phyloP scores from a whole-genome alignment of 1,140 invertebrate genomes.

The Carposina sasakii region DNA sequence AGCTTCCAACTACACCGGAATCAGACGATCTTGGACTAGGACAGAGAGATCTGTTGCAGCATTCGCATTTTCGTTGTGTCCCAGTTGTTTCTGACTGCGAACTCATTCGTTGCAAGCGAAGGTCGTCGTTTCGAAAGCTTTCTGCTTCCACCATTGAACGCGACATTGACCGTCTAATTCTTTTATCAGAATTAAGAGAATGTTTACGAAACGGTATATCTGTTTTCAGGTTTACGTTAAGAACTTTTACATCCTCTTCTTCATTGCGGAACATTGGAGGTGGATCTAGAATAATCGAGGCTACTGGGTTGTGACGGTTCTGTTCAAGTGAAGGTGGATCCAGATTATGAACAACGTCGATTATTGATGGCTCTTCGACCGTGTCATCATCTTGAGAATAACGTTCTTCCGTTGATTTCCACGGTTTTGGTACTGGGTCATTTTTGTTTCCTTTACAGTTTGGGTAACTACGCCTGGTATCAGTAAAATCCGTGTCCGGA shows the following conservation, averaged over 20 bases:
- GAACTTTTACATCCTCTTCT: slow-evolving; percentile 58
- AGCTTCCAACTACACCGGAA: slow-evolving; percentile 87
- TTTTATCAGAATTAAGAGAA: slow-evolving; percentile 68
- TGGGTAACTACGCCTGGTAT: slow-evolving; percentile 57
- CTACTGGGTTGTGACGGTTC: slow-evolving; percentile 26
- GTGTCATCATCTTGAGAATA: slow-evolving; percentile 36
- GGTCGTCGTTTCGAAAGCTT: slow-evolving; percentile 37
- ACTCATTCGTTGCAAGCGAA: slow-evolving; percentile 53
- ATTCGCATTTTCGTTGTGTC: slow-evolving; percentile 70
- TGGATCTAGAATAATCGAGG: slow-evolving; percentile 70
- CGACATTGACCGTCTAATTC: slow-evolving; percentile 57
- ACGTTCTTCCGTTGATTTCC: slow-evolving; percentile 60
- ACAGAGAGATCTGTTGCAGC: slow-evolving; percentile 74
- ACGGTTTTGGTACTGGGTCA: slow-evolving; percentile 44
- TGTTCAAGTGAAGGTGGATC: slow-evolving; percentile 58
- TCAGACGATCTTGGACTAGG: slow-evolving; percentile 83
- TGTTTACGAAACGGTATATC: slow-evolving; percentile 65
- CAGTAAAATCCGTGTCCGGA: slow-evolving; percentile 47
- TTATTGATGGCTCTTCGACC: slow-evolving; percentile 26
- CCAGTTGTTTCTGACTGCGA: slow-evolving; percentile 54
- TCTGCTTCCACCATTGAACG: slow-evolving; percentile 62
- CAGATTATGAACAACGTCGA: slow-evolving; percentile 48
- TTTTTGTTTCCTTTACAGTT: slow-evolving; percentile 43
- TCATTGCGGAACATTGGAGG: slow-evolving; percentile 73
- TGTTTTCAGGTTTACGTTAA: slow-evolving; percentile 56